phyloP scores from a whole-genome alignment of 2,113 vertebrate species.

The Paralichthys olivaceus region DNA sequence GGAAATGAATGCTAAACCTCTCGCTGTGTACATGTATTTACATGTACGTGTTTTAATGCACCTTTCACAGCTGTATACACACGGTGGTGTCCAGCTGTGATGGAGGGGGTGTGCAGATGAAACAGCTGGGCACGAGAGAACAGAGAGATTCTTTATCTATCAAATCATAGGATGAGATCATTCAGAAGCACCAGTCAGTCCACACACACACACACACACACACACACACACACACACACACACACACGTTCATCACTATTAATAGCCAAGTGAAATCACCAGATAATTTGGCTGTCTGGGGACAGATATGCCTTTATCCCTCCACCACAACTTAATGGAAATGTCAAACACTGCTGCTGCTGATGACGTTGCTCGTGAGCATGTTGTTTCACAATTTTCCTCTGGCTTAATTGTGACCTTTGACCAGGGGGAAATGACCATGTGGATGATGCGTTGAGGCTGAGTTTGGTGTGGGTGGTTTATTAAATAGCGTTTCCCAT shows the following conservation, averaged over 20 bases:
- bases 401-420: constrained; percentile 11
- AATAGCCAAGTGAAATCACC: constrained; percentile 67
- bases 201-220: constrained; percentile 26
- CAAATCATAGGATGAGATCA: constrained; percentile 78
- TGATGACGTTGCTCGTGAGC: not conserved
- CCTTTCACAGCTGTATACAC: not conserved
- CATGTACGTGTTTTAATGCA: not conserved
- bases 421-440: not conserved
- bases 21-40: not conserved
- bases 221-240: constrained; percentile 26
- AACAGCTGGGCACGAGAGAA: constrained; percentile 46
- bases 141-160: constrained; percentile 65
- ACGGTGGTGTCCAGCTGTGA: constrained; percentile 9
- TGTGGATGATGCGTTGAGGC: not conserved
- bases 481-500: not conserved
- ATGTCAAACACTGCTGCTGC: constrained; percentile 23
- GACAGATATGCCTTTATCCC: constrained; percentile 39
- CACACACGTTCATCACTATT: constrained; percentile 50
- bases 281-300: constrained; percentile 48
- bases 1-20: not conserved
- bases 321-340: constrained; percentile 36
- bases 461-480: not conserved
- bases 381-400: constrained; percentile 3
- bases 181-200: constrained; percentile 66
- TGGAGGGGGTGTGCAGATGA: constrained; percentile 18